Evolutionary conservation across 2,113 vertebrate genomes (phyloP).

Genomic region (Mandrillus leucophaeus): DNA sequence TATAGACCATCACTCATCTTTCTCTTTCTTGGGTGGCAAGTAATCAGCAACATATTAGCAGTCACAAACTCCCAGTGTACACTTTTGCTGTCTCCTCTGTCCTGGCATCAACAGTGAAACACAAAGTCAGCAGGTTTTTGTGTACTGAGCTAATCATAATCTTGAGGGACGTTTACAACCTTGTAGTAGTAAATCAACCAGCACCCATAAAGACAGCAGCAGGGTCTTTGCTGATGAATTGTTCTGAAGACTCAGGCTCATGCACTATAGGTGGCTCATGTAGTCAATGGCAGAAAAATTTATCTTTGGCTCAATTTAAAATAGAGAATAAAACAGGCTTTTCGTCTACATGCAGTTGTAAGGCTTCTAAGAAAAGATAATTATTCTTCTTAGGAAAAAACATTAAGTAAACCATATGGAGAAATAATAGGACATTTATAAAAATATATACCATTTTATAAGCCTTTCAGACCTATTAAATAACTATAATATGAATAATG

Average conservation of each 20-base stretch:
- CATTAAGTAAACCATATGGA: neutral
- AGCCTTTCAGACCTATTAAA: constrained; percentile 6
- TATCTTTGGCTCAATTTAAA: neutral
- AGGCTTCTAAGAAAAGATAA: neutral
- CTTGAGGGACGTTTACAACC: constrained; percentile 8
- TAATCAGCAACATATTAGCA: neutral
- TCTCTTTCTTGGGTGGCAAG: neutral
- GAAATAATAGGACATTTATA: neutral
- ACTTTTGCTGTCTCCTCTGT: neutral
- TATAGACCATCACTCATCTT: constrained; percentile 26
- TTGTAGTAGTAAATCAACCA: constrained; percentile 55
- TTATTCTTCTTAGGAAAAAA: neutral
- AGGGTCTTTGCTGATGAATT: constrained; percentile 52
- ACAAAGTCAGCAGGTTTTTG: constrained; percentile 55
- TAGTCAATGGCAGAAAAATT: neutral
- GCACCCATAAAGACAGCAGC: constrained; percentile 43
- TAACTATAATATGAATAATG: neutral
- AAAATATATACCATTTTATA: constrained; percentile 4
- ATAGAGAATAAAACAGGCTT: neutral
- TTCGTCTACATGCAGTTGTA: neutral
- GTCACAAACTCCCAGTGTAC: constrained; percentile 46
- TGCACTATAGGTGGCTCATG: neutral
- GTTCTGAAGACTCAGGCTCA: neutral
- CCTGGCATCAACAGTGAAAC: constrained; percentile 45
- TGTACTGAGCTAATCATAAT: constrained; percentile 4